Base-by-base conservation (phyloP, 1,140 invertebrate species). In the Drosophila carrolli region DNA sequence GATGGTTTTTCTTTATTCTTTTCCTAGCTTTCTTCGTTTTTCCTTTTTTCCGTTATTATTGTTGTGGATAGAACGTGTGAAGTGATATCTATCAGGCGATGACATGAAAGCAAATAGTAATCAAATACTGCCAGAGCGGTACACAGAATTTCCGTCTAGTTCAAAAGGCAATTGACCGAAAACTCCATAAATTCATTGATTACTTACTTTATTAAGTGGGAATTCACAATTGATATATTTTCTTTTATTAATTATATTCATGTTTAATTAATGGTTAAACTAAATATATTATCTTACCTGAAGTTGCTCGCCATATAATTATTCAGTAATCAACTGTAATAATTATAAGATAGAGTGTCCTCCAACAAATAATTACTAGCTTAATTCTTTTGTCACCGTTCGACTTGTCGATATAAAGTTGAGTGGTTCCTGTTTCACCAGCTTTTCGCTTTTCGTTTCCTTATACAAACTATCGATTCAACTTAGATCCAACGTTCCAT, bases 21-120 rank as follows among this genome's bases (percentile, higher is more conserved):
- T 19, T 23, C 16, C 19, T 56, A 16, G 2, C 19, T 65, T 57
- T 58, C 27, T 56, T 19, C 44, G 29, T 32, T 32, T 16, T 50
- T 60, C 27, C 46, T 27, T 40, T 38, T 43, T 41, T 37, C 9
- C 46, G 19, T 54, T 11, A 27, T 29, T 44, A 23, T 57, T 58
- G 14, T 43, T 60, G 48, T 60, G 53, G 58, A 53, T 81, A 57
- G 60, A 78, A 86, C 78, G 82, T 85, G 81, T 78, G 78, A 76
- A 60, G 53, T 54, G 66, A 84, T 84, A 62, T 84, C 72, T 62
- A 84, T 82, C 81, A 73, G 55, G 27, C 51, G 43, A 5, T 19
- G 62, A 65, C 62, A 70, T 70, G 66, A 55, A 55, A 70, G 66
- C 40, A 37, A 70, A 29, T 19, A 10, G 16, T 16, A 56, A 67